Base-by-base conservation (phyloP, 2,113 vertebrate genomes). In the Crotophaga sulcirostris region DNA sequence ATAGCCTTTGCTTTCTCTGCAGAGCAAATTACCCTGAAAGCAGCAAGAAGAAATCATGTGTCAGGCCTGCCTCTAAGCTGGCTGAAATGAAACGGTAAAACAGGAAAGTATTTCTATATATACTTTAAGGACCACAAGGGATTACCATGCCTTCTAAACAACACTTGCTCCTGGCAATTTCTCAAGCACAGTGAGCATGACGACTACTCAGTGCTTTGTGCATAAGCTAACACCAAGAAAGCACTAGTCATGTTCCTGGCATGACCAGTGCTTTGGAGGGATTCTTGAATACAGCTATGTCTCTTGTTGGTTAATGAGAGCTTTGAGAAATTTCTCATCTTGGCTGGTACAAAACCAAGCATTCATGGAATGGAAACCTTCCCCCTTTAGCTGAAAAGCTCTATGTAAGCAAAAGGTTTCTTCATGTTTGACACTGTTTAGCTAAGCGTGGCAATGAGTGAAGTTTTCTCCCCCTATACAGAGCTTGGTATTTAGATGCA, bases 401-500 rank as follows among this genome's bases (percentile, higher is more conserved):
- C 83, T 78, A 14, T 67, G 75, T 62, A 76, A 91, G 87, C 40
- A 84, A 92, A 72, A 94, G 66, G 51, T 77, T 83, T 55, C 73
- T 88, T 72, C 77, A 0, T 87, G 88, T 85, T 95, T 84, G 90
- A 85, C 89, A 69, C 75, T 87, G 90, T 93, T 97, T 74, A 94
- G 89, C 86, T 85, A 93, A 96, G 84, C 36, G 19, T 84, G 79
- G 62, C 89, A 94, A 54, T 42, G 89, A 86, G 89, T 92, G 84
- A 95, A 64, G 84, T 91, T 95, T 96, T 95, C 84, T 90, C 60
- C 70, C 59, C 54, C 77, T 96, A 90, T 69, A 73, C 69, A 86
- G 87, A 97, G 88, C 76, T 74, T 49, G 49, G 75, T 94, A 96
- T 96, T 96, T 95, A 96, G 91, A 96, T 86, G 93, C 3, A 0